Evolutionary conservation across 1,140 invertebrate species (phyloP), one percentile per base, ranked within the genome.

Genomic region (Euura saliciscinereae): DNA sequence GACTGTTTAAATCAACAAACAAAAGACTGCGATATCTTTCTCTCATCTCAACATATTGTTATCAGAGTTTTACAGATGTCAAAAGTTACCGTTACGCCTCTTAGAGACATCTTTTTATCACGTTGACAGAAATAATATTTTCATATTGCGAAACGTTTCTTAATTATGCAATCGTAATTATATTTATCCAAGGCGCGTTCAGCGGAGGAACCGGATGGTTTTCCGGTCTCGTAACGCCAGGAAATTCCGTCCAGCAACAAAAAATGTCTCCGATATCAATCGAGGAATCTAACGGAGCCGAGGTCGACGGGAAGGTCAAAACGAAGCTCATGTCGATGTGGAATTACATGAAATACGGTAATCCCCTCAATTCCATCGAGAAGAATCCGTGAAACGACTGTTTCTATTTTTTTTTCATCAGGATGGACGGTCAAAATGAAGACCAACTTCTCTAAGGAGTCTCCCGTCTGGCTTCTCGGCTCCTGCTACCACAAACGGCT

Each of bases 341-440:
- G 95, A 96, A 96, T 84, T 96, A 96, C 86, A 90, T 97, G 68
- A 96, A 95, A 90, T 96, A 96, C 87, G 95, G 94, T 90, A 85
- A 82, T 82, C 79, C 51, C 28, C 28, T 28, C 28, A 28, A 28
- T 28, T 28, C 28, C 28, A 28, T 28, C 28, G 1, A 28, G 2
- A 51, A 51, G 11, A 2, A 51, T 51, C 11, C 6, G 1, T 1
- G 1, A 51, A 51, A 51, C 11, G 11, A 51, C 28, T 28, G 46
- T 51, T 51, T 51, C 51, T 11, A 28, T 28, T n/a, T 8, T 0
- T 59, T 11, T 59, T 59, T 59, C 8, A 59, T 81, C 59, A 73
- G 89, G 89, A 68, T 94, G 92, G 93, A 92, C 91, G 45, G 90
- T 93, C 11, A 95, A 95, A 86, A 89, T 95, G 75, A 94, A 94